Evolutionary conservation across 2,888 invertebrate genomes (phyloP).

Genomic region (Sicus ferrugineus): DNA sequence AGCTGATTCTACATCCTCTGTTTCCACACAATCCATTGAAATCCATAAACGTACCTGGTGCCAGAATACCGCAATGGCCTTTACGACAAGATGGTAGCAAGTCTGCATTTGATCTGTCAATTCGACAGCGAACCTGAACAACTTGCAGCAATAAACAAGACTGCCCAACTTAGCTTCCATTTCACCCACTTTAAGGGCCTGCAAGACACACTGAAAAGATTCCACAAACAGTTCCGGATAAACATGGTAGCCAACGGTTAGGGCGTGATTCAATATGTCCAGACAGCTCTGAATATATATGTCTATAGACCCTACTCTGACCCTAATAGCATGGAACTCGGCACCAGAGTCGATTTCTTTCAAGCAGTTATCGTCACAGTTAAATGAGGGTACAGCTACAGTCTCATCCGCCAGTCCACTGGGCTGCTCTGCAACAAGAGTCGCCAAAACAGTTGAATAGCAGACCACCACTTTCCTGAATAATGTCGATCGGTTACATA

Average conservation of each 20-base stretch:
- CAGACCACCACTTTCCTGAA: conserved; percentile 49
- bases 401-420: conserved; percentile 24
- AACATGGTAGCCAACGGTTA: conserved; percentile 49
- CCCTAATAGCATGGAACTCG: conserved; percentile 44
- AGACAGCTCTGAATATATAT: conserved; percentile 46
- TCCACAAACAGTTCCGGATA: conserved; percentile 46
- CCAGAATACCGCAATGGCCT: conserved; percentile 49
- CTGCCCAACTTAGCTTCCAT: conserved; percentile 51
- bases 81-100: conserved; percentile 45
- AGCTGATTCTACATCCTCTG: conserved; percentile 41
- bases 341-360: conserved; percentile 50
- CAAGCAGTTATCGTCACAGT: conserved; percentile 44
- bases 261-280: conserved; percentile 49
- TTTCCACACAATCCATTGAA: conserved; percentile 44
- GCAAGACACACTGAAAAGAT: conserved; percentile 47
- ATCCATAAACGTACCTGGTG: conserved; percentile 50
- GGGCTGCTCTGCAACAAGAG: conserved; percentile 44
- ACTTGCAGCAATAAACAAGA: conserved; percentile 49
- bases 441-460: conserved; percentile 51
- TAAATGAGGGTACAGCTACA: conserved; percentile 42
- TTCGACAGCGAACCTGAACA: conserved; percentile 42
- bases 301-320: conserved; percentile 47
- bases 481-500: conserved; percentile 55
- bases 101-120: conserved; percentile 37
- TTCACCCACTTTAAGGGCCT: conserved; percentile 50